phyloP scores from a whole-genome alignment of 2,888 invertebrate species.

The Tetheella fluctuosa region DNA sequence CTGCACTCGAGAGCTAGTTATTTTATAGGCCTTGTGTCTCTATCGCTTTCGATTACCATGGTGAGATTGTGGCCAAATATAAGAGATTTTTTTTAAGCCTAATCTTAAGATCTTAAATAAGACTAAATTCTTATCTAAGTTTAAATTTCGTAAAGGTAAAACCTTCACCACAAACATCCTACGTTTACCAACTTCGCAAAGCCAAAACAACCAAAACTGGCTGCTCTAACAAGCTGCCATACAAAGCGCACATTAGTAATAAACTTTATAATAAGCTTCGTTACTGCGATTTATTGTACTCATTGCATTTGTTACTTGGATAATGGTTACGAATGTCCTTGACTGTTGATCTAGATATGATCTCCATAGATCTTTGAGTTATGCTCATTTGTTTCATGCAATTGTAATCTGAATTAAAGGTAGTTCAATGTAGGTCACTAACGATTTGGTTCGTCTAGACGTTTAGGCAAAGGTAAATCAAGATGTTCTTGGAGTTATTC shows the following conservation, averaged over 20 bases:
- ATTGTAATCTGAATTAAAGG: neutral
- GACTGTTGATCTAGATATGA: slow-evolving; percentile 7
- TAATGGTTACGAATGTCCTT: neutral
- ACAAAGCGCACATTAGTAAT: neutral
- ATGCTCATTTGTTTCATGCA: slow-evolving; percentile 1
- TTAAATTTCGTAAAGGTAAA: neutral
- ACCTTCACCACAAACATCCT: neutral
- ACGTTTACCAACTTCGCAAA: neutral
- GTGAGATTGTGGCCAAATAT: no score
- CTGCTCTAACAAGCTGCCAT: neutral
- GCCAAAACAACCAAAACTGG: neutral
- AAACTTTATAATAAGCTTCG: slow-evolving; percentile 5
- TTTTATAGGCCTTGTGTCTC: no score
- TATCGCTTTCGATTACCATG: no score
- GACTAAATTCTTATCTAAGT: no score
- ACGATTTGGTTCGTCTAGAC: neutral
- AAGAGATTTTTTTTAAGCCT: no score
- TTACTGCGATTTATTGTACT: neutral
- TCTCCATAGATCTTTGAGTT: slow-evolving; percentile 1
- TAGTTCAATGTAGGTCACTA: neutral
- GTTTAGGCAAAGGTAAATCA: neutral
- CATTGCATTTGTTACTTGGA: neutral
- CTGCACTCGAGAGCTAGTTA: no score
- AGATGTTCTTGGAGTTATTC: neutral
- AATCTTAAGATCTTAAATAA: no score